Percentiles rank a stretch among this genome's conserved stretches.
Evolutionary conservation across 2,888 invertebrate genomes (phyloP).

Genomic region (Archaeoteleia sp.): DNA sequence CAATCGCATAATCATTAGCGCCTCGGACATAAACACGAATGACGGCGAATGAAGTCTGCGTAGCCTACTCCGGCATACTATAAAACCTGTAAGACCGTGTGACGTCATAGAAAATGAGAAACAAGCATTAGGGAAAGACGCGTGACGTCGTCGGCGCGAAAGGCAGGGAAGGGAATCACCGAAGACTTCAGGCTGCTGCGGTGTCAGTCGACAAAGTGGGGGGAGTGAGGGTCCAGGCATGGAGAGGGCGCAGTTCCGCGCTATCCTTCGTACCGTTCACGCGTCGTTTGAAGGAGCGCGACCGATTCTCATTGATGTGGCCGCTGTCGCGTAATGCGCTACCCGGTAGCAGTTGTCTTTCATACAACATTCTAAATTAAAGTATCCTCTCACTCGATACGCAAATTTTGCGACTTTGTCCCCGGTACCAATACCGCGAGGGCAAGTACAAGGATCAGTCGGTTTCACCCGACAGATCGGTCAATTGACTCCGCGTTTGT

Average conservation of each 20-base stretch:
- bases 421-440: too few relatives aligned
- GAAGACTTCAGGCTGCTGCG: slow-evolving; percentile 51
- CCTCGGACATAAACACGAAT: neutral
- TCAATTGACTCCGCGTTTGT: too few relatives aligned
- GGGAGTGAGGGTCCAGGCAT: slow-evolving; percentile 62
- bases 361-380: too few relatives aligned
- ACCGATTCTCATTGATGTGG: slow-evolving; percentile 12
- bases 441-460: too few relatives aligned
- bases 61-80: neutral
- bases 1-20: neutral
- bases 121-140: slow-evolving; percentile 19
- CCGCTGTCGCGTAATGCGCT: slow-evolving; percentile 10
- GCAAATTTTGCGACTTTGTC: too few relatives aligned
- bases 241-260: slow-evolving; percentile 71
- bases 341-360: neutral
- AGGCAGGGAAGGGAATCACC: slow-evolving; percentile 52
- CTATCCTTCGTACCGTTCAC: slow-evolving; percentile 68
- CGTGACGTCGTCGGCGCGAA: slow-evolving; percentile 53
- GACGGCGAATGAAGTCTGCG: neutral
- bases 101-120: slow-evolving; percentile 1
- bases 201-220: slow-evolving; percentile 59
- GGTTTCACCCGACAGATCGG: too few relatives aligned
- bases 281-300: slow-evolving; percentile 43
- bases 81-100: neutral
- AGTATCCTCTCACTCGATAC: too few relatives aligned